phyloP scores from a whole-genome alignment of 2,888 invertebrate genomes.

The Eudasyphora cyanicolor region DNA sequence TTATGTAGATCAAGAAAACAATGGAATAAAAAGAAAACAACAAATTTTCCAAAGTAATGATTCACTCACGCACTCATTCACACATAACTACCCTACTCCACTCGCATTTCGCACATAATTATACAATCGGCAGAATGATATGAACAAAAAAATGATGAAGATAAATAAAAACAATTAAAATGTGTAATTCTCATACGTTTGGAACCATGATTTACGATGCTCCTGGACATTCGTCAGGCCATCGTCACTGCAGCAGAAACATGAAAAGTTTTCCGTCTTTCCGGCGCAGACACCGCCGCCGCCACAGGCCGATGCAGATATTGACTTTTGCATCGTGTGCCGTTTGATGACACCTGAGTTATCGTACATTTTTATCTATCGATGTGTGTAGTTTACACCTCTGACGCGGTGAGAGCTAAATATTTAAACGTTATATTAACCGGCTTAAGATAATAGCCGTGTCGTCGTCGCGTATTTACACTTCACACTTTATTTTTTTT shows the following conservation, averaged over 20 bases:
- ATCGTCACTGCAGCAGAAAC: constrained; percentile 68
- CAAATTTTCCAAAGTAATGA: background rate
- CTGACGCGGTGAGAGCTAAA: background rate
- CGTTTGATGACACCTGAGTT: constrained; percentile 58
- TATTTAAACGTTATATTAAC: background rate
- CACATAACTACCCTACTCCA: no score
- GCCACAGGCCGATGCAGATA: no score
- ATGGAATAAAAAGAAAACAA: background rate
- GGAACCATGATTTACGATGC: constrained; percentile 62
- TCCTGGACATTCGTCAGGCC: constrained; percentile 45
- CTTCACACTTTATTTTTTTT: background rate
- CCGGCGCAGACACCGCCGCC: constrained; percentile 64
- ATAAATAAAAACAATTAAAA: background rate
- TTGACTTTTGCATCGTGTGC: constrained; percentile 13
- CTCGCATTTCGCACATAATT: background rate
- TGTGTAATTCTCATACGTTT: constrained; percentile 19
- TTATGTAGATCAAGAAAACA: no score
- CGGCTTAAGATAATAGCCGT: background rate
- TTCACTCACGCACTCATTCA: background rate
- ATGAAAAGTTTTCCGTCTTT: constrained; percentile 66
- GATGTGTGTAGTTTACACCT: constrained; percentile 2
- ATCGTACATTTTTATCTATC: constrained; percentile 54
- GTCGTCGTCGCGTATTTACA: background rate
- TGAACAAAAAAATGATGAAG: background rate
- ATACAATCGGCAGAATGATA: background rate